phyloP scores from a whole-genome alignment of 2,113 vertebrate species.

The Anhinga anhinga region DNA sequence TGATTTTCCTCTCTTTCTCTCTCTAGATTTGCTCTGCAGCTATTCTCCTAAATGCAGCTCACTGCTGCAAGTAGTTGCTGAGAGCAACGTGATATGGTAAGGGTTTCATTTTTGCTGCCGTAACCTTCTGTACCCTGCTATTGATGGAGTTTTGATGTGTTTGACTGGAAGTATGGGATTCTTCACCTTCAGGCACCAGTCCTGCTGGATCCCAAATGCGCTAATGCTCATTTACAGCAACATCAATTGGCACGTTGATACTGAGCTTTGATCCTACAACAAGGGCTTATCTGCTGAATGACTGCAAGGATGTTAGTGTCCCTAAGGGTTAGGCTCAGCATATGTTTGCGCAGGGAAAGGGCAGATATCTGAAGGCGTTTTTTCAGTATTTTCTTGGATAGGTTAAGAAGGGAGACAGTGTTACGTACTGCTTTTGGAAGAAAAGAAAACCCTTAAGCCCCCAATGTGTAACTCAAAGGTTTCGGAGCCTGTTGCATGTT shows the following conservation, averaged over 20 bases:
- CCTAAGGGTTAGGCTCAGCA: slow-evolving; percentile 27
- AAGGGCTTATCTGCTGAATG: neutral
- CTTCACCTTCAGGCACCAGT: slow-evolving; percentile 28
- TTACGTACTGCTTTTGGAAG: neutral
- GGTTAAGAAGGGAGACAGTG: neutral
- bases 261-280: slow-evolving; percentile 17
- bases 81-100: neutral
- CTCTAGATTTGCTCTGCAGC: neutral
- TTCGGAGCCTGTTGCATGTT: neutral
- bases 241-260: neutral
- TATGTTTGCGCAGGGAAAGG: slow-evolving; percentile 45
- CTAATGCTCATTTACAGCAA: slow-evolving; percentile 44
- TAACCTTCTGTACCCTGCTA: slow-evolving; percentile 19
- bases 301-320: slow-evolving; percentile 4
- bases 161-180: slow-evolving; percentile 15
- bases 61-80: slow-evolving; percentile 26
- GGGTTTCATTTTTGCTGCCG: slow-evolving; percentile 11
- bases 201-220: slow-evolving; percentile 28
- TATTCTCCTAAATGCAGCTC: neutral
- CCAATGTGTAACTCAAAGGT: neutral
- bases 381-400: neutral
- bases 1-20: neutral
- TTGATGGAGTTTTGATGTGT: slow-evolving; percentile 10
- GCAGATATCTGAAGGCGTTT: neutral
- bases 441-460: neutral